Conservation (phyloP, 2,888 invertebrate species). For the Diaprepes abbreviatus region DNA sequence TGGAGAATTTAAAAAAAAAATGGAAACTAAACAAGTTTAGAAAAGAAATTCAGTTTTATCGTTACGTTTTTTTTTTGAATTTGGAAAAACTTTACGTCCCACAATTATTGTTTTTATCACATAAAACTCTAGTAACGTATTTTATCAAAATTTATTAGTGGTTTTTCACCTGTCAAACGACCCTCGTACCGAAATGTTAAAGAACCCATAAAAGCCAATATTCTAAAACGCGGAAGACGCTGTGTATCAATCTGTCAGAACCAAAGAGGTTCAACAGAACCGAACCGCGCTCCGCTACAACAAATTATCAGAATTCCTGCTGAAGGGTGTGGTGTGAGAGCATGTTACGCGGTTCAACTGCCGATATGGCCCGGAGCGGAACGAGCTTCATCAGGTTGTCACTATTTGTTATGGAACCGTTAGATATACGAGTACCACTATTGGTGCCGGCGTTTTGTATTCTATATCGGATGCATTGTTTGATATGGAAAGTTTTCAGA, state of each 20-base stretch:
- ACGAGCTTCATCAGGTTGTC: neutral
- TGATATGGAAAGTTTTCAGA: neutral
- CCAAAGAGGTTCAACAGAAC: neutral
- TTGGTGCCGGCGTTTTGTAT: neutral
- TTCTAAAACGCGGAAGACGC: conserved; percentile 14
- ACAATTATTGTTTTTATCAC: too few relatives aligned
- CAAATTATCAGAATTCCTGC: conserved; percentile 20
- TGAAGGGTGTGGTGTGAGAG: neutral
- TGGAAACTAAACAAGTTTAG: too few relatives aligned
- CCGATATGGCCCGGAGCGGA: conserved; percentile 14
- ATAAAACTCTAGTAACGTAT: too few relatives aligned
- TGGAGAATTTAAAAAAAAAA: too few relatives aligned
- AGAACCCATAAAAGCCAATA: neutral
- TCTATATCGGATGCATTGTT: neutral
- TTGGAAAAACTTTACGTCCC: too few relatives aligned
- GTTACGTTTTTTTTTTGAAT: too few relatives aligned
- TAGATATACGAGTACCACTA: conserved; percentile 16
- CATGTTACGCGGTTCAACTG: conserved; percentile 2
- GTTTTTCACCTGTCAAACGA: too few relatives aligned
- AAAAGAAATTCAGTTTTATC: too few relatives aligned
- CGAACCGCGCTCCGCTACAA: conserved; percentile 6
- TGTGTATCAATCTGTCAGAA: conserved; percentile 2
- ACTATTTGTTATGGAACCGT: conserved; percentile 12
- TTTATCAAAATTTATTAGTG: too few relatives aligned
- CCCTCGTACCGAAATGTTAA: neutral